These are phyloP conservation scores for Pachyrhynchus sulphureomaculatus DNA, from an alignment of 1,140 invertebrate genomes.

Conservation along the genomic window DNA sequence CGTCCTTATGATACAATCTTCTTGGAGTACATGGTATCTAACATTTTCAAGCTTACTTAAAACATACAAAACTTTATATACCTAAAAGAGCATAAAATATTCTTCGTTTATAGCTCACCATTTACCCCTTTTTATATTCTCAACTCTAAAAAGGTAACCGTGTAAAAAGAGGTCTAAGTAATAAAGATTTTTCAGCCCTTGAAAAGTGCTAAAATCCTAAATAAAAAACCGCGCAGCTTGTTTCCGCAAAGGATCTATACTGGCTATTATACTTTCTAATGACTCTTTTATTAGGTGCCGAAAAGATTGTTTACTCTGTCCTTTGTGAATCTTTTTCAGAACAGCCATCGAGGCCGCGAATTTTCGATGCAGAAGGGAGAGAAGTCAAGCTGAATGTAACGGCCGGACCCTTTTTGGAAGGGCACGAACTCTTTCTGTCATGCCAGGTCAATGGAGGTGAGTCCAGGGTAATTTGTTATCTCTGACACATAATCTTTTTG, in stretches of 20 bases:
- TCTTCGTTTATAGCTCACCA: no score
- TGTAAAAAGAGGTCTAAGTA: neutral
- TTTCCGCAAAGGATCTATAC: neutral
- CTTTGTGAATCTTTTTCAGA: constrained; percentile 59
- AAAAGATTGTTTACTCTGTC: constrained; percentile 35
- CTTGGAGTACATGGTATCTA: no score
- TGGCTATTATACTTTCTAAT: constrained; percentile 35
- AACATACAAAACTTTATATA: no score
- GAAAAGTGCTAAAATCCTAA: constrained; percentile 3
- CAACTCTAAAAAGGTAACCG: no score
- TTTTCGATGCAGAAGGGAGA: constrained; percentile 78
- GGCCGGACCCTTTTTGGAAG: constrained; percentile 81
- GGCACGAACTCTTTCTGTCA: constrained; percentile 73
- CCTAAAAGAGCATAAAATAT: no score
- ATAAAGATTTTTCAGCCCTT: constrained; percentile 7
- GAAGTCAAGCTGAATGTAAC: constrained; percentile 64
- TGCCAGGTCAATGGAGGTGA: constrained; percentile 84
- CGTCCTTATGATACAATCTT: no score
- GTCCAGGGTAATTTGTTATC: constrained; percentile 40
- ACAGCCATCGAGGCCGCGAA: constrained; percentile 72
- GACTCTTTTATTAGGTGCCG: constrained; percentile 18
- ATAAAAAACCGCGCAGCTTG: no score
- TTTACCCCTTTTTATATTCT: no score
- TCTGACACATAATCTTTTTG: constrained; percentile 11
- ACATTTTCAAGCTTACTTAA: no score